Evolutionary conservation across 53 echinoderm and acorn worm genomes (phyloP).

Genomic region (Holothuria scabra): DNA sequence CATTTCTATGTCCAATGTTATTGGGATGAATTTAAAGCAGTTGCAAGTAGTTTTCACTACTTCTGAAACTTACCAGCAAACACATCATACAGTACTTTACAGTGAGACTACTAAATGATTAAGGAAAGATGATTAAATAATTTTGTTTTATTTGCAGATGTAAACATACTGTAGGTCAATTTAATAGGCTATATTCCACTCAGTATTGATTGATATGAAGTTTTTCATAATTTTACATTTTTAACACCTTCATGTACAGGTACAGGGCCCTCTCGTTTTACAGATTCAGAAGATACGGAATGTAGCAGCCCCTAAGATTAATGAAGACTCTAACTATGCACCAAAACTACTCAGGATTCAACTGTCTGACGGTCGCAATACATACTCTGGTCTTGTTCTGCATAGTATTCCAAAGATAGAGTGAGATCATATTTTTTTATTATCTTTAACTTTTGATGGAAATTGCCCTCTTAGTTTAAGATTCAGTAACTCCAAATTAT

Average conservation of each 20-base stretch:
- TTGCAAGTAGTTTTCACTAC: too few species aligned
- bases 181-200: too few species aligned
- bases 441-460: not conserved
- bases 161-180: too few species aligned
- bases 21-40: too few species aligned
- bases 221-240: not conserved
- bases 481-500: too few species aligned
- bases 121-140: too few species aligned
- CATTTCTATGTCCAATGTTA: too few species aligned
- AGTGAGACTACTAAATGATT: too few species aligned
- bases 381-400: constrained; percentile 73
- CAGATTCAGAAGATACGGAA: constrained; percentile 94
- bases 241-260: constrained; percentile 43
- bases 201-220: not conserved
- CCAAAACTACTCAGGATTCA: constrained; percentile 82
- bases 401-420: constrained; percentile 76
- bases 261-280: constrained; percentile 90
- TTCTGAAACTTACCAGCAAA: too few species aligned
- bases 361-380: constrained; percentile 83
- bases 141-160: too few species aligned
- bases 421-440: constrained; percentile 40
- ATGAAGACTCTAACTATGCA: constrained; percentile 85
- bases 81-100: too few species aligned
- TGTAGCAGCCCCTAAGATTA: constrained; percentile 87
- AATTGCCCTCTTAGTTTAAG: too few species aligned